Evolutionary conservation across 2,113 vertebrate genomes (phyloP).

Genomic region (Melanerpes formicivorus): DNA sequence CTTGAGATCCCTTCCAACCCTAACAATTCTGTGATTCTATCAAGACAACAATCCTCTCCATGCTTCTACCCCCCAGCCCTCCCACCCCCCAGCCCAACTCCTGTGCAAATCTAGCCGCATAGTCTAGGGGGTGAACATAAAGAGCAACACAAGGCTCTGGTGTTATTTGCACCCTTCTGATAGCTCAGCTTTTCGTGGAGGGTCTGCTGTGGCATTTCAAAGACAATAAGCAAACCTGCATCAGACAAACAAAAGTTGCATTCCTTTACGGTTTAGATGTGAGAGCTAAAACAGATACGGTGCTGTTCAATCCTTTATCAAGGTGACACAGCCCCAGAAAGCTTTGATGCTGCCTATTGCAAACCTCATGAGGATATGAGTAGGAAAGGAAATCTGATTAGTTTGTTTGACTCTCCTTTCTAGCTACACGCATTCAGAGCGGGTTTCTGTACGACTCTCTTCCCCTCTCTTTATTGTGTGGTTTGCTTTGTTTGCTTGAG

Average conservation of each 20-base stretch:
- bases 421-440: conserved; percentile 70
- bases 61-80: neutral
- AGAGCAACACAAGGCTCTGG: conserved; percentile 31
- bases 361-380: conserved; percentile 59
- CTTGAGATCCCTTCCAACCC: no score
- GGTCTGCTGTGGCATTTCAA: conserved; percentile 62
- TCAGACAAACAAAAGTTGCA: conserved; percentile 66
- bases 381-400: conserved; percentile 71
- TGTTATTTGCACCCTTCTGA: conserved; percentile 57
- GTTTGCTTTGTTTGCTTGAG: conserved; percentile 84
- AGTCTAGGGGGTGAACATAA: conserved; percentile 36
- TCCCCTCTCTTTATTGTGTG: conserved; percentile 82
- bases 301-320: conserved; percentile 38
- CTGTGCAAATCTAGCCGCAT: neutral
- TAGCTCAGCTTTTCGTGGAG: conserved; percentile 44
- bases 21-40: neutral
- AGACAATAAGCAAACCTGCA: conserved; percentile 67
- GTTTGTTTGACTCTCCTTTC: conserved; percentile 75
- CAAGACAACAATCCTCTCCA: neutral
- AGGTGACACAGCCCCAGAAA: conserved; percentile 40
- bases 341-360: conserved; percentile 66
- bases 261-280: conserved; percentile 67
- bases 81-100: neutral
- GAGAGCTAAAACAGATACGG: conserved; percentile 63
- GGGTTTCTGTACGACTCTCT: conserved; percentile 72